Conservation (phyloP, 2,888 invertebrate genomes). For the Carabus problematicus region DNA sequence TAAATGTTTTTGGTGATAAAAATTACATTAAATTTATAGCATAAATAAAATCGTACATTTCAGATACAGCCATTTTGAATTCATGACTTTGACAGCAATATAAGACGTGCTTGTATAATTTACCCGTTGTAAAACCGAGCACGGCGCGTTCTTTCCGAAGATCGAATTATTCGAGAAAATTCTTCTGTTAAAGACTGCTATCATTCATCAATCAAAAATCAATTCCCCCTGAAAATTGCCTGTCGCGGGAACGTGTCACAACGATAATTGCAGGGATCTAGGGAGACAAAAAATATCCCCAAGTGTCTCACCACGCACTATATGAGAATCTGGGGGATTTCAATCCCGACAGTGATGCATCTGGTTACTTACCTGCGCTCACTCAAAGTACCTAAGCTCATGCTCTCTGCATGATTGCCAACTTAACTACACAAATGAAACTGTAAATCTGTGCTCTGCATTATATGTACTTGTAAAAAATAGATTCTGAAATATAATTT, state of each 20-base stretch:
- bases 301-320: slow-evolving; percentile 3
- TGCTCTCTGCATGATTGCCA: not conserved
- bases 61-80: no score
- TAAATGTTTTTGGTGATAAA: no score
- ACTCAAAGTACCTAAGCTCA: slow-evolving; percentile 8
- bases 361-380: slow-evolving; percentile 17
- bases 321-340: slow-evolving; percentile 20
- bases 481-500: no score
- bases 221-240: slow-evolving; percentile 35
- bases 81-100: no score
- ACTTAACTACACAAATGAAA: not conserved
- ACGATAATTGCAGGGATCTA: slow-evolving; percentile 34
- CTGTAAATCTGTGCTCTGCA: not conserved
- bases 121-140: no score
- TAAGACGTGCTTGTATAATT: no score
- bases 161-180: no score
- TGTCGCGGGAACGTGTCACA: slow-evolving; percentile 35
- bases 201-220: slow-evolving; percentile 39
- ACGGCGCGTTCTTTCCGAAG: no score
- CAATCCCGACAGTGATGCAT: slow-evolving; percentile 17
- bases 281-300: slow-evolving; percentile 21
- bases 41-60: no score
- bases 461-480: no score
- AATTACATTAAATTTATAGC: no score
- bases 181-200: slow-evolving; percentile 4